A percentile compares a stretch with the other conserved stretches of the same genome.
Evolutionary conservation across 1,140 invertebrate species (phyloP).

Genomic region (Drosophila sechellia): DNA sequence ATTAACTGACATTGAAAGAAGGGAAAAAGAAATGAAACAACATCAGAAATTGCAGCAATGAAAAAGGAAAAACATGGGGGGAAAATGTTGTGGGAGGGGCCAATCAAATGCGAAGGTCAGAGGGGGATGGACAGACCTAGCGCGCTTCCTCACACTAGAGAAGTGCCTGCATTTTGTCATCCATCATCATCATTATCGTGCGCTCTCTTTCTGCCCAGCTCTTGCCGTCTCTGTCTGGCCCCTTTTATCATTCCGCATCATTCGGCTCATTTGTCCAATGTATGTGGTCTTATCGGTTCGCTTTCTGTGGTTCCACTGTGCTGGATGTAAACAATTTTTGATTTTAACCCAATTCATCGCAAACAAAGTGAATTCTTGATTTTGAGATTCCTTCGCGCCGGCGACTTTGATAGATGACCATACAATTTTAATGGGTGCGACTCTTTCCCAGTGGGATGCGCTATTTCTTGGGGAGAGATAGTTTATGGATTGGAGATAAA

Average conservation of each 20-base stretch:
- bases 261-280: slow-evolving; percentile 37
- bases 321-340: slow-evolving; percentile 36
- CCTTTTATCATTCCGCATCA: slow-evolving; percentile 37
- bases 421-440: slow-evolving; percentile 31
- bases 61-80: slow-evolving; percentile 12
- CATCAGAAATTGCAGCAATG: slow-evolving; percentile 45
- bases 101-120: slow-evolving; percentile 21
- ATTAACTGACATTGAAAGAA: slow-evolving; percentile 73
- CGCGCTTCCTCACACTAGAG: neutral
- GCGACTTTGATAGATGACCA: slow-evolving; percentile 43
- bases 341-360: slow-evolving; percentile 45
- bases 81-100: slow-evolving; percentile 3
- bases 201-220: slow-evolving; percentile 1
- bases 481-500: no score
- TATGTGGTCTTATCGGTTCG: slow-evolving; percentile 33
- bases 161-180: slow-evolving; percentile 71
- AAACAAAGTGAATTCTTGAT: slow-evolving; percentile 37
- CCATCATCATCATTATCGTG: slow-evolving; percentile 60
- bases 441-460: neutral
- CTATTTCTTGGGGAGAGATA: neutral
- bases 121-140: slow-evolving; percentile 5
- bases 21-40: slow-evolving; percentile 29
- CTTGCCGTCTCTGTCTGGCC: slow-evolving; percentile 15
- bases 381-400: slow-evolving; percentile 19
- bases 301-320: neutral